Conservation (phyloP, 2,113 vertebrate species). For the Canis aureus region DNA sequence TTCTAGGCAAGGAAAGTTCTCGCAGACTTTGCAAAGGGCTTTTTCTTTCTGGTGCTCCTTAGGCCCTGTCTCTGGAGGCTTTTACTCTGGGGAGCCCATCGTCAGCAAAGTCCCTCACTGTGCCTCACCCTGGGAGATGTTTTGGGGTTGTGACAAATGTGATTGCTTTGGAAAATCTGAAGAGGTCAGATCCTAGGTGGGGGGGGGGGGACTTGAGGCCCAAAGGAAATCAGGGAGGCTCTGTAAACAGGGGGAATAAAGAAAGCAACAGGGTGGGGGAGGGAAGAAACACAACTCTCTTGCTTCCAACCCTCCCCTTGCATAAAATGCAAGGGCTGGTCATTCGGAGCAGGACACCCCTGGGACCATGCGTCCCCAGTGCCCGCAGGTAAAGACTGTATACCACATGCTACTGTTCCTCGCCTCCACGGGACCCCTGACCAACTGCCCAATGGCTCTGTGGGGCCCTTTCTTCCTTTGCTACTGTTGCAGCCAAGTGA, state of each 20-base stretch:
- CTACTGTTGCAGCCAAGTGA: background rate
- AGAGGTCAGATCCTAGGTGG: constrained; percentile 51
- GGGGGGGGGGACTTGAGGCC: background rate
- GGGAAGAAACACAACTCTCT: background rate
- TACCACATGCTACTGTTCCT: background rate
- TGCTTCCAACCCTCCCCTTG: background rate
- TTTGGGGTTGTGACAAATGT: constrained; percentile 13
- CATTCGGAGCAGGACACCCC: background rate
- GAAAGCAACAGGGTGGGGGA: background rate
- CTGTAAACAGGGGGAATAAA: background rate
- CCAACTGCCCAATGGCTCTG: background rate
- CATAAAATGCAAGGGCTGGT: background rate
- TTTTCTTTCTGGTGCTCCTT: background rate
- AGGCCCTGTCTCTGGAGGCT: background rate
- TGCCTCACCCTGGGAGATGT: background rate
- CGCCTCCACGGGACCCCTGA: background rate
- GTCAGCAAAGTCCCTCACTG: background rate
- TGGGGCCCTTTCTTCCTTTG: background rate
- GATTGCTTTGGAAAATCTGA: constrained; percentile 55
- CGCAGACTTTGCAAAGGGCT: background rate
- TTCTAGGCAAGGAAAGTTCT: background rate
- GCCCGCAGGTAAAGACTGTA: background rate
- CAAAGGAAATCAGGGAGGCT: background rate
- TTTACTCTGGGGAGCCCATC: constrained; percentile 49
- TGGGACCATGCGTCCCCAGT: background rate